phyloP scores from a whole-genome alignment of 2,113 vertebrate species.

The Aegypius monachus region DNA sequence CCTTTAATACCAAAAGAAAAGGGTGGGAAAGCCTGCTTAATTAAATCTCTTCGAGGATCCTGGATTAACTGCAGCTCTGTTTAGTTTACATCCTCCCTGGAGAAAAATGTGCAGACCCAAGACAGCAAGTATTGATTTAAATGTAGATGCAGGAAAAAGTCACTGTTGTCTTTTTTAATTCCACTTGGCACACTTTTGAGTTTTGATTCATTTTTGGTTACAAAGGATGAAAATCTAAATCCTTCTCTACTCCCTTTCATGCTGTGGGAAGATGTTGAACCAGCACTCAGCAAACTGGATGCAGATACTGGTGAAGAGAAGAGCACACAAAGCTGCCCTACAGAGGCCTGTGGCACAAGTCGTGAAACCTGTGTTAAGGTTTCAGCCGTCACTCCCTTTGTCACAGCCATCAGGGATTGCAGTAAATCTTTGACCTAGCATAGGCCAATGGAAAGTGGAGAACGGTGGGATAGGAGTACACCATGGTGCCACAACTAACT shows the following conservation, averaged over 20 bases:
- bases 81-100: slow-evolving; percentile 21
- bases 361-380: background rate
- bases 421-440: background rate
- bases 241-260: background rate
- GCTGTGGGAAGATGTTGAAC: background rate
- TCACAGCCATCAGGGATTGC: background rate
- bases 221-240: background rate
- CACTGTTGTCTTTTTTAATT: background rate
- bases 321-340: background rate
- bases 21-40: slow-evolving; percentile 7
- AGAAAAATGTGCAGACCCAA: slow-evolving; percentile 45
- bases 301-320: background rate
- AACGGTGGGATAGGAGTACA: accelerated
- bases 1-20: slow-evolving; percentile 44
- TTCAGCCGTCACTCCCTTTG: background rate
- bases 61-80: slow-evolving; percentile 50
- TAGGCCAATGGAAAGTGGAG: background rate
- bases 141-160: background rate
- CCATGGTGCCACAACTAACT: background rate
- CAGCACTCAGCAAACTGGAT: background rate
- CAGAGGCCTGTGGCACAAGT: background rate
- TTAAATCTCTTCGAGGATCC: slow-evolving; percentile 17
- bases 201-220: background rate
- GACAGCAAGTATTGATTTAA: slow-evolving; percentile 25
- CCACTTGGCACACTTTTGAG: background rate